Evolutionary conservation across 2,888 invertebrate genomes (phyloP).

Genomic region (Zeuzera pyrina): DNA sequence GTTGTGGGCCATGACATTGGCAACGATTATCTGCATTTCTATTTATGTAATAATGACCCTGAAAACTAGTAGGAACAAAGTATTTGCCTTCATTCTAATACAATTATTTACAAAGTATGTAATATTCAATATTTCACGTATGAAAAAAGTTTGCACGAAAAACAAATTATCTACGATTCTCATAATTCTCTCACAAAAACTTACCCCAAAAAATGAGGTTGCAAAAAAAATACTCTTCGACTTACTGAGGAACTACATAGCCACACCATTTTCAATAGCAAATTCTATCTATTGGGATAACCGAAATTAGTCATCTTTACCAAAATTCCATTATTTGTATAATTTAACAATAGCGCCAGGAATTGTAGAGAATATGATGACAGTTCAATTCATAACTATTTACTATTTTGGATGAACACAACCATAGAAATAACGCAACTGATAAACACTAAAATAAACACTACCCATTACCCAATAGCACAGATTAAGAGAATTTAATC

Average conservation of each 20-base stretch:
- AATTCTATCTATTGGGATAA: constrained; percentile 8
- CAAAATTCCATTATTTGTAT: too few species aligned
- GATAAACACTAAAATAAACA: background rate
- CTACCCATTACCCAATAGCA: background rate
- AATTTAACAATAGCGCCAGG: too few species aligned
- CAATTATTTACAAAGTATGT: too few species aligned
- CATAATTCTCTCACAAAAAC: too few species aligned
- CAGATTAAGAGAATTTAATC: background rate
- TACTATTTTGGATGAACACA: too few species aligned
- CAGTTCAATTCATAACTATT: too few species aligned
- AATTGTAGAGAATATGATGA: too few species aligned
- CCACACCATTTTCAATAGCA: constrained; percentile 30
- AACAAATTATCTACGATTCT: too few species aligned
- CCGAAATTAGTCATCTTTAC: constrained; percentile 12
- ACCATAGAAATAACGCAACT: constrained; percentile 15
- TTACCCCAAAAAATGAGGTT: constrained; percentile 30
- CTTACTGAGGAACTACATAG: constrained; percentile 24
- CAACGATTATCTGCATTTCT: constrained; percentile 35
- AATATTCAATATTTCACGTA: too few species aligned
- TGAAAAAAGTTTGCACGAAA: too few species aligned
- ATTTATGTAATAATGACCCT: constrained; percentile 70
- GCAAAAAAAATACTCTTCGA: constrained; percentile 24
- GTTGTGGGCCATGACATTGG: constrained; percentile 40
- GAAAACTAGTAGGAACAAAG: constrained; percentile 40
- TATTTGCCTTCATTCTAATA: too few species aligned